Evolutionary conservation across 2,113 vertebrate species (phyloP).

Genomic region (Dasyornis broadbenti): DNA sequence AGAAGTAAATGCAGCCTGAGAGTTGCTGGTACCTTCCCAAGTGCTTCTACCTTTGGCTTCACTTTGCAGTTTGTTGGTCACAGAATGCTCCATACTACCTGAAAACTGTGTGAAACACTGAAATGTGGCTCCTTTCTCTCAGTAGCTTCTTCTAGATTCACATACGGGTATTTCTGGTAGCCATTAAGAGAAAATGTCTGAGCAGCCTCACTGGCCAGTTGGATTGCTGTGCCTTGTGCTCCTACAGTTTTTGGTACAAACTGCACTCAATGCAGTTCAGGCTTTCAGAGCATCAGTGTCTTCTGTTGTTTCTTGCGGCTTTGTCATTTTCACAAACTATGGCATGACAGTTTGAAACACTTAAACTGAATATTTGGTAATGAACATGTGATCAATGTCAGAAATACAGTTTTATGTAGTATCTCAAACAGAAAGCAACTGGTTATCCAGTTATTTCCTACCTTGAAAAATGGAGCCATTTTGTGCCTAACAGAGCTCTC

Average conservation of each 20-base stretch:
- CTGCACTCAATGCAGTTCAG: fast-evolving
- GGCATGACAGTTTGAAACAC: not conserved
- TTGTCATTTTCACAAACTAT: not conserved
- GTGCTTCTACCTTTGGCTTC: not conserved
- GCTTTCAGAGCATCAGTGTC: not conserved
- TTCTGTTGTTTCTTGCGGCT: not conserved
- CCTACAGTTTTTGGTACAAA: not conserved
- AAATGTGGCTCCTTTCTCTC: not conserved
- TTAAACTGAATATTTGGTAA: not conserved
- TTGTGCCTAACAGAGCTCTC: not conserved
- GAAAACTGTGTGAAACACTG: not conserved
- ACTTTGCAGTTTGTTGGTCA: fast-evolving
- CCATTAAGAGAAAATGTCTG: not conserved
- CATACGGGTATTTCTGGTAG: not conserved
- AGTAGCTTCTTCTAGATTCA: not conserved
- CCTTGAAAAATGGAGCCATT: not conserved
- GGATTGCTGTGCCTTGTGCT: not conserved
- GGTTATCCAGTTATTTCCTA: not conserved
- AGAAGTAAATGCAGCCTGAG: not conserved
- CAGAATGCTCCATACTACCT: not conserved
- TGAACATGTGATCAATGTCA: not conserved
- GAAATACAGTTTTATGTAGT: not conserved
- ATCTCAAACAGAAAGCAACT: not conserved
- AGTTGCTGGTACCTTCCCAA: not conserved
- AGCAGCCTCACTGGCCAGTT: not conserved